A percentile compares a stretch with the other conserved stretches of the same genome.
Evolutionary conservation across 2,888 invertebrate species (phyloP).

Genomic region (Aproaerema taeniolella): DNA sequence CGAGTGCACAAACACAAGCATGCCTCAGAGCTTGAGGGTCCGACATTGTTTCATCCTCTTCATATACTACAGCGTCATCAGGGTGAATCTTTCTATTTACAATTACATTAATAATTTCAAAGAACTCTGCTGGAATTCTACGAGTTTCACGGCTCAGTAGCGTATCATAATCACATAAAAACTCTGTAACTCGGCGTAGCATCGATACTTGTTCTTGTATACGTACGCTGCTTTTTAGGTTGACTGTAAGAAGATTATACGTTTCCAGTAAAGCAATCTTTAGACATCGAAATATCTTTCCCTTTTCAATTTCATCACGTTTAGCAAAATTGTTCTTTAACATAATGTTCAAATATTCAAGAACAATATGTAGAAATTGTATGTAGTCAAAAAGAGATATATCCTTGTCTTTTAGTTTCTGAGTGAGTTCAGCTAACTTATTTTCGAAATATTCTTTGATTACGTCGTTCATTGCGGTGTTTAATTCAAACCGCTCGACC

Average conservation of each 20-base stretch:
- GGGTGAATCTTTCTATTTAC: slow-evolving; percentile 35
- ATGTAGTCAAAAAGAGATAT: slow-evolving; percentile 27
- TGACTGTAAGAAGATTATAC: slow-evolving; percentile 31
- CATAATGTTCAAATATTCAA: slow-evolving; percentile 40
- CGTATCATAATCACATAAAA: too few species aligned
- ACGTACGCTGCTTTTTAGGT: slow-evolving; percentile 33
- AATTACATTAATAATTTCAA: slow-evolving; percentile 46
- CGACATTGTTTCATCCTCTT: slow-evolving; percentile 47
- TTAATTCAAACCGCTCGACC: slow-evolving; percentile 30
- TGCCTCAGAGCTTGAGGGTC: slow-evolving; percentile 43
- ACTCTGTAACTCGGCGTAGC: too few species aligned
- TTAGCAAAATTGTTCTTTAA: slow-evolving; percentile 35
- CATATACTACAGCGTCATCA: slow-evolving; percentile 39
- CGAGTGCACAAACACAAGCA: slow-evolving; percentile 45
- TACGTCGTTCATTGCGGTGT: slow-evolving; percentile 29
- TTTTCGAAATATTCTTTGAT: slow-evolving; percentile 33
- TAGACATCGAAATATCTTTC: slow-evolving; percentile 29
- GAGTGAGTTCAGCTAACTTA: slow-evolving; percentile 22
- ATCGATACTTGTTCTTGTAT: slow-evolving; percentile 40
- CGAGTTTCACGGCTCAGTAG: slow-evolving; percentile 38
- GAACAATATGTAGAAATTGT: slow-evolving; percentile 32
- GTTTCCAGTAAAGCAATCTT: slow-evolving; percentile 33
- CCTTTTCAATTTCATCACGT: slow-evolving; percentile 27
- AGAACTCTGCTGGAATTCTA: slow-evolving; percentile 42
- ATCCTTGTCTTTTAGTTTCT: slow-evolving; percentile 25